Evolutionary conservation across 2,888 invertebrate genomes (phyloP), one percentile per base, ranked within the genome.

Genomic region (Vesta saturnalis): DNA sequence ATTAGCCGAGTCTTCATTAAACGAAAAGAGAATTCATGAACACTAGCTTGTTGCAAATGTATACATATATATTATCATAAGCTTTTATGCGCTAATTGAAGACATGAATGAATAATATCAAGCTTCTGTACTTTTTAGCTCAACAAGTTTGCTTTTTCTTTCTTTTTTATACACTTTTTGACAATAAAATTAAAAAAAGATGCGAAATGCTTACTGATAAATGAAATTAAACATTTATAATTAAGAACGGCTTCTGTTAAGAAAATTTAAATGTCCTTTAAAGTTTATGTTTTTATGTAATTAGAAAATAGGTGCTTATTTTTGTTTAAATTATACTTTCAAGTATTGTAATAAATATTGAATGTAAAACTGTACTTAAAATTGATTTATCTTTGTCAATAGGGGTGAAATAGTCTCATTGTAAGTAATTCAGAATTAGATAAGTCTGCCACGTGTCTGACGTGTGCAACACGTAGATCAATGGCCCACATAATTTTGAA

Each of bases 51-150:
- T 77, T 77, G 73, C 75, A 67, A 73, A 76, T 72, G 74, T 52
- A 52, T 52, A 12, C 19, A 52, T 75, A 21, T 19, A 52, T 75
- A 77, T 78, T 78, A 78, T 77, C 74, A 74, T 77, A 76, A 78
- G 79, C 80, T 80, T 78, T 80, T 81, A 76, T 72, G 75, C 76
- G 79, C 79, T 81, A 81, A 81, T 81, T 81, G 80, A 79, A 77
- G 74, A 74, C 77, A 79, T 81, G 80, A 81, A 81, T 81, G 77
- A 79, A 73, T 80, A 79, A 81, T 77, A 74, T 66, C 72, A 73
- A 79, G 77, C 80, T 77, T 79, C 77, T 79, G 77, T 78, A 77
- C 76, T 78, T 77, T 77, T 78, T 61, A 67, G 43, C 72, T 60
- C 55, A 67, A 35, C 22, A 30, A n/a, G 43, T 46, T 19, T 49